These are phyloP conservation scores for Chymomyza amoena DNA, from an alignment of 2,888 invertebrate genomes.

Conservation along the genomic window DNA sequence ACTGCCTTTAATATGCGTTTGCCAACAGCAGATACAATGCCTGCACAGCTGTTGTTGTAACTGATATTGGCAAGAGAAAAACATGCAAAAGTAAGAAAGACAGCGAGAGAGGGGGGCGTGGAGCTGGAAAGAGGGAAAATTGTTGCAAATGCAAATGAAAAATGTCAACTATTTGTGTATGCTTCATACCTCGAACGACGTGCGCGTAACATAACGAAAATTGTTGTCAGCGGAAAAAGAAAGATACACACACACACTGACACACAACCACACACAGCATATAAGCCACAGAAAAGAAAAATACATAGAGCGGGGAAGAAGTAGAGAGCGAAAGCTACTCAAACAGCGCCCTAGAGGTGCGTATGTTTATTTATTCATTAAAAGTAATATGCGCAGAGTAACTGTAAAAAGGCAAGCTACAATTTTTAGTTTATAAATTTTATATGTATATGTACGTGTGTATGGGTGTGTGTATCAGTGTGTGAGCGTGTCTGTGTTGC, in stretches of 20 bases:
- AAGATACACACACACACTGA: not conserved
- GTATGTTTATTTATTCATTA: constrained; percentile 66
- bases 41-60: not conserved
- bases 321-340: not conserved
- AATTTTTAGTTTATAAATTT: not conserved
- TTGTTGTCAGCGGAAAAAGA: constrained; percentile 10
- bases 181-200: not conserved
- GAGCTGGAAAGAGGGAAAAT: constrained; percentile 25
- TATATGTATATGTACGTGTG: not conserved
- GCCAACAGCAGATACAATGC: not conserved
- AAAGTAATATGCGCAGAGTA: constrained; percentile 52
- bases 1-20: not conserved
- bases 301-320: not conserved
- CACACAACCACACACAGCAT: not conserved
- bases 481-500: not conserved
- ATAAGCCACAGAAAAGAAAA: not conserved
- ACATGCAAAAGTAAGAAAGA: constrained; percentile 29
- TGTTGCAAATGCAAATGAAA: constrained; percentile 70
- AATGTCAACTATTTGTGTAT: constrained; percentile 63
- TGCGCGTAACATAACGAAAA: constrained; percentile 27
- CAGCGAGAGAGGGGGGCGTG: not conserved
- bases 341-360: not conserved
- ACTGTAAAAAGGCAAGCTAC: not conserved
- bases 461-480: not conserved
- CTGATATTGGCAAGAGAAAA: constrained; percentile 4